Base-by-base conservation (phyloP, 1,140 invertebrate species). In the Chironomus tepperi region DNA sequence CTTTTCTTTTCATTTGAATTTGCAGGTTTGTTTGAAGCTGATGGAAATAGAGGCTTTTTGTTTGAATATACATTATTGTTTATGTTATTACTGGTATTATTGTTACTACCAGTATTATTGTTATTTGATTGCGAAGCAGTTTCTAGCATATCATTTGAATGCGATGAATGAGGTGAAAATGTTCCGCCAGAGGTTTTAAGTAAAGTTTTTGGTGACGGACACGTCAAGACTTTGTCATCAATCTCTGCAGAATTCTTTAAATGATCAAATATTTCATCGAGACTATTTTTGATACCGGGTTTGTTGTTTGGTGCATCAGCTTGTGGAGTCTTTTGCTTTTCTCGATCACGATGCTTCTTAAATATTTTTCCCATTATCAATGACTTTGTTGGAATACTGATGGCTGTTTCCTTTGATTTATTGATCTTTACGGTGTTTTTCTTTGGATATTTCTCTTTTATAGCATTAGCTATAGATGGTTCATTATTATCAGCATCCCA, bases 281-380 rank as follows among this genome's bases (percentile, higher is more conserved):
- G 65, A 70, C 65, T 70, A 19, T 70, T 70, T 10, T 70, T 70
- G 12, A 70, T 70, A 1, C 65, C 65, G 7, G 65, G 65, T 10
- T 70, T 70, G 10, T 70, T 70, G 10, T 70, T 70, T 70, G 65
- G 65, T 10, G 65, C 65, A 70, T 70, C 65, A 19, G 65, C 65
- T 19, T 70, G 65, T 0, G 65, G 65, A 18, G 65, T 70, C 19
- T 18, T 70, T 70, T 70, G 65, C 6, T 70, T 70, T 21, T 70
- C 65, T 6, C 65, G 65, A 19, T 70, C 65, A 8, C 65, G 65
- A 70, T 70, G 65, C 19, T 70, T 70, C 12, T 70, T 70, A 18
- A 70, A 70, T 18, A 70, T 70, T 70, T 70, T 70, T 18, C 65
- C 65, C 65, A 70, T 70, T 3, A 70, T 70, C 3, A 70, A 16